A percentile compares a stretch with the other conserved stretches of the same genome.
Evolutionary conservation across 2,888 invertebrate species (phyloP).

Genomic region (Lamellibrachia satsuma): DNA sequence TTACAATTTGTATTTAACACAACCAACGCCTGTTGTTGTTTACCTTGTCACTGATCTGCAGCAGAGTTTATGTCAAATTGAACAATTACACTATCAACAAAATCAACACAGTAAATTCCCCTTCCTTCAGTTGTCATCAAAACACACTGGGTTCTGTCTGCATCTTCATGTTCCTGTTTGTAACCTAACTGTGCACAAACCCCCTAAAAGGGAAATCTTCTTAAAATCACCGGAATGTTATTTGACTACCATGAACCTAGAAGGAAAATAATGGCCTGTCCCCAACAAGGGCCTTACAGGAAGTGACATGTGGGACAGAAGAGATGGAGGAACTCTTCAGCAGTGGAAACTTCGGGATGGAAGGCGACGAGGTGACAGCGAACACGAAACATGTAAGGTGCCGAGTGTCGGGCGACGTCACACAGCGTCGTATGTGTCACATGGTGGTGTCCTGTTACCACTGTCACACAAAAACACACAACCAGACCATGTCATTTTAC

Average conservation of each 20-base stretch:
- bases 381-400: background rate
- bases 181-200: background rate
- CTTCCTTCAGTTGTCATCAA: too few species aligned
- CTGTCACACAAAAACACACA: background rate
- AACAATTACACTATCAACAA: too few species aligned
- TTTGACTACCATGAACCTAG: background rate
- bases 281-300: background rate
- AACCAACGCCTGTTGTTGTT: too few species aligned
- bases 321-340: background rate
- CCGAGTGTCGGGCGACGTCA: background rate
- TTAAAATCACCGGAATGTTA: background rate
- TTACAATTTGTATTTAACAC: too few species aligned
- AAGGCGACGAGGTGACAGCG: background rate
- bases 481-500: background rate
- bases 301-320: slow-evolving; percentile 7
- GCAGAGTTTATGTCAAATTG: too few species aligned
- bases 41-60: too few species aligned
- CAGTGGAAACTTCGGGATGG: background rate
- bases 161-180: background rate
- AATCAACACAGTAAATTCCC: too few species aligned
- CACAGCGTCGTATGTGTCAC: background rate
- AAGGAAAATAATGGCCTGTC: background rate
- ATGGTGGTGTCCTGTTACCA: background rate
- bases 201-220: background rate
- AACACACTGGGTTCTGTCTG: background rate